Evolutionary conservation across 2,797 vertebrate species (phyloP), one percentile per base, ranked within the genome.

Genomic region (Falco columbarius): DNA sequence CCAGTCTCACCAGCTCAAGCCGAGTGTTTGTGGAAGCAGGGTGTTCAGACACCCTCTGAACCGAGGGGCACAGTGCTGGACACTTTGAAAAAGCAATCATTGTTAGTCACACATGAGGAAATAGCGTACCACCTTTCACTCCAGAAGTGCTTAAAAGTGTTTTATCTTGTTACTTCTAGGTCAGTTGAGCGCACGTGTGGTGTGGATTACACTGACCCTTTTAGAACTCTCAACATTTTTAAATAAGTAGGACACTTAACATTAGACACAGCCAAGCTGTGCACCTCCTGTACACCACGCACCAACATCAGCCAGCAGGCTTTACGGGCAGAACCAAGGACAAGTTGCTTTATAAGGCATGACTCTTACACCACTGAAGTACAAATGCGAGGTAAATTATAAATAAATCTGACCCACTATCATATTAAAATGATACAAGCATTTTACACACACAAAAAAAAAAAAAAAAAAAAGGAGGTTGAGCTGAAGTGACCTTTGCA

Each of bases 161-260:
- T 93, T 81, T 46, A 82, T 61, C 75, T 80, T 36, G n/a, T 79
- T 91, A 94, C 79, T 91, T 94, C 92, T 71, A 87, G 81, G 92
- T 89, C 90, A 92, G 62, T 10, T 88, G 77, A 74, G 32, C 3
- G 0, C 62, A 71, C 0, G 12, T 55, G 73, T 42, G 49, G 89
- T 92, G 91, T 84, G 72, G 89, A 96, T 97, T 94, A 96, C 95
- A 82, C 10, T 27, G 54, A 90, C 88, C 77, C 56, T 95, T 92
- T 95, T 32, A 92, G 52, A 86, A 65, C 52, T 79, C 77, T 73
- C 61, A 83, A 80, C 56, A 46, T 82, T 91, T 95, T 79, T 17
- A 88, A 82, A 4, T 38, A 95, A 96, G 86, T 91, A 94, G 91
- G 85, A 58, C 83, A 67, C 61, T 91, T 61, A 51, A 34, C 54